These are phyloP conservation scores for Alviniconcha strummeri DNA, from an alignment of 2,888 invertebrate species.

Conservation along the genomic window DNA sequence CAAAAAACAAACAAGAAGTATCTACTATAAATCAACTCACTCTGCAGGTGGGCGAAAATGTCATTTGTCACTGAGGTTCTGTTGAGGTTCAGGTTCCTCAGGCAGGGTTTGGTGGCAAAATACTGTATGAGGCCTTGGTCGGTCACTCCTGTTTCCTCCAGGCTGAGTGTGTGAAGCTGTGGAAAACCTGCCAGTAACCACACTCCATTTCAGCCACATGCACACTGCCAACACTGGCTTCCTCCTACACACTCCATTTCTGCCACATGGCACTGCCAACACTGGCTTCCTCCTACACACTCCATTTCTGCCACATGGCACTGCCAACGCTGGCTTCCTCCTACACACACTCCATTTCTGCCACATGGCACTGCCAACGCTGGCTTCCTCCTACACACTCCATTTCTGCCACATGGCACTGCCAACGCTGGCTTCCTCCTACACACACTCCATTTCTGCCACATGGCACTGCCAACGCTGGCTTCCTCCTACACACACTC, in stretches of 20 bases:
- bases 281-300: no score
- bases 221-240: no score
- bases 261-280: neutral
- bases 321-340: no score
- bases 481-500: no score
- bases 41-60: slow-evolving; percentile 55
- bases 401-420: neutral
- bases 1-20: slow-evolving; percentile 3
- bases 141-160: slow-evolving; percentile 66
- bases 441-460: no score
- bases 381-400: no score
- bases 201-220: neutral
- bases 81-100: slow-evolving; percentile 65
- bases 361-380: neutral
- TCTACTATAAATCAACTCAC: slow-evolving; percentile 38
- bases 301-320: neutral
- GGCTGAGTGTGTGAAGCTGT: slow-evolving; percentile 54
- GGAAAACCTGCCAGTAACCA: slow-evolving; percentile 53
- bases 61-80: slow-evolving; percentile 63
- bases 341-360: neutral
- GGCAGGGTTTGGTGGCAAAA: slow-evolving; percentile 40
- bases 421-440: no score
- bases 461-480: no score
- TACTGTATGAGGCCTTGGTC: slow-evolving; percentile 63
- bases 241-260: neutral